phyloP scores from a whole-genome alignment of 2,888 invertebrate genomes.

The Zaprionus bogoriensis region DNA sequence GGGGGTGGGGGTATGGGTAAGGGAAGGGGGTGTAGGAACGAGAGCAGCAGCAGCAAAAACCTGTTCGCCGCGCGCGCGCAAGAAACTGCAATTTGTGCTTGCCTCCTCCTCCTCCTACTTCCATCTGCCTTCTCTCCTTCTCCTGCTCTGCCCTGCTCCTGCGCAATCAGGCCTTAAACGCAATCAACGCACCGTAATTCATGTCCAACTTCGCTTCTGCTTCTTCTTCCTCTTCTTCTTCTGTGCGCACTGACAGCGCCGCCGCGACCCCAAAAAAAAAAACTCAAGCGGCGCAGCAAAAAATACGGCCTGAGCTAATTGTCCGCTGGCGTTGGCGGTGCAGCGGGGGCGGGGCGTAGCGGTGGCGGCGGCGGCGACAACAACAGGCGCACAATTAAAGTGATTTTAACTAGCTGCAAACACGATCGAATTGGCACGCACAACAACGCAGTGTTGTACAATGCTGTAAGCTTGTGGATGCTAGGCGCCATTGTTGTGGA shows the following conservation, averaged over 20 bases:
- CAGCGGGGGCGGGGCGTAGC: background rate
- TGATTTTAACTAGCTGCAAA: constrained; percentile 12
- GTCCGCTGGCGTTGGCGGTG: constrained; percentile 22
- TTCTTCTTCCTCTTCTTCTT: no score
- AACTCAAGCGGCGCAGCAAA: constrained; percentile 16
- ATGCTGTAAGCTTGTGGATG: background rate
- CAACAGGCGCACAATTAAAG: constrained; percentile 49
- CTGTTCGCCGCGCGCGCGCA: constrained; percentile 53
- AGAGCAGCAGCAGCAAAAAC: constrained; percentile 31
- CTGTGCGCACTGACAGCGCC: constrained; percentile 55
- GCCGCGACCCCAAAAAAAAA: constrained; percentile 30
- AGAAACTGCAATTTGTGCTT: constrained; percentile 67
- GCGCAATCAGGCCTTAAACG: constrained; percentile 74
- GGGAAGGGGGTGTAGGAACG: no score
- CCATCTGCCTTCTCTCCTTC: constrained; percentile 17
- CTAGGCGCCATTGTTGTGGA: no score
- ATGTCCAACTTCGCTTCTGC: constrained; percentile 53
- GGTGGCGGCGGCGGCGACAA: background rate
- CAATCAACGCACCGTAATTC: constrained; percentile 78
- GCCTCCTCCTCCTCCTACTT: background rate
- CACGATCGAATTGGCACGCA: constrained; percentile 33
- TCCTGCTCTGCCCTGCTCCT: constrained; percentile 1
- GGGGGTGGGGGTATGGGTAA: no score
- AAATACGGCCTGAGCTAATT: constrained; percentile 56
- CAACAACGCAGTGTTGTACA: constrained; percentile 1